Percentiles rank a stretch among this genome's conserved stretches.
phyloP scores from a whole-genome alignment of 1,140 invertebrate genomes.

The Diabrotica undecimpunctata region DNA sequence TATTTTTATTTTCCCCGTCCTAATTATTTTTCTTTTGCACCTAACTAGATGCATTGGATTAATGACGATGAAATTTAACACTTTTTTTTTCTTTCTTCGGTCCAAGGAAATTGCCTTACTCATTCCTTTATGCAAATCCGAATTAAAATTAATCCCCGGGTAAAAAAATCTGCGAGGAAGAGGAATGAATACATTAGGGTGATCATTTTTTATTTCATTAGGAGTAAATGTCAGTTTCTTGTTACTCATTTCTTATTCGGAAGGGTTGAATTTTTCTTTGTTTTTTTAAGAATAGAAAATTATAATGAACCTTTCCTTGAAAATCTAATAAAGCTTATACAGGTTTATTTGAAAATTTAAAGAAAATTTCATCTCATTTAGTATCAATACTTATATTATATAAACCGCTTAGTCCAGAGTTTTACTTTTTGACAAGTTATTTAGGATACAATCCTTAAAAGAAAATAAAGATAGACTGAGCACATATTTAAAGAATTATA shows the following conservation, averaged over 20 bases:
- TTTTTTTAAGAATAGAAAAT: conserved; percentile 4
- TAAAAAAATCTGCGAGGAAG: background rate
- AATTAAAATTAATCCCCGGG: conserved; percentile 4
- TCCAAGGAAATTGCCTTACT: background rate
- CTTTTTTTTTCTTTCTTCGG: conserved; percentile 5
- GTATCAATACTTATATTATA: too few relatives aligned
- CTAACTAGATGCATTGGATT: conserved; percentile 1
- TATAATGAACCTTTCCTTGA: too few relatives aligned
- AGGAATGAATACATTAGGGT: conserved; percentile 12
- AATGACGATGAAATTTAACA: conserved; percentile 7
- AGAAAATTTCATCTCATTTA: too few relatives aligned
- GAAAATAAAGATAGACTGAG: too few relatives aligned
- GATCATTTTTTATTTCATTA: conserved; percentile 15
- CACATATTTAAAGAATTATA: too few relatives aligned
- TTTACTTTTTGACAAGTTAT: too few relatives aligned
- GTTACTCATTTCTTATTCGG: conserved; percentile 3
- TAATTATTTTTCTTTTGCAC: conserved; percentile 9
- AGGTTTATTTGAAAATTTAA: too few relatives aligned
- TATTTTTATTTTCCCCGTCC: conserved; percentile 3
- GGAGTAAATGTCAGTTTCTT: conserved; percentile 4
- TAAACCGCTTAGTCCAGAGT: too few relatives aligned
- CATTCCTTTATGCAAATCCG: conserved; percentile 1
- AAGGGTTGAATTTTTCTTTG: conserved; percentile 11
- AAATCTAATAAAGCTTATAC: too few relatives aligned
- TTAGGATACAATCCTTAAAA: too few relatives aligned